Conservation (phyloP, 2,888 invertebrate genomes). For the Drosophila villosipedis region DNA sequence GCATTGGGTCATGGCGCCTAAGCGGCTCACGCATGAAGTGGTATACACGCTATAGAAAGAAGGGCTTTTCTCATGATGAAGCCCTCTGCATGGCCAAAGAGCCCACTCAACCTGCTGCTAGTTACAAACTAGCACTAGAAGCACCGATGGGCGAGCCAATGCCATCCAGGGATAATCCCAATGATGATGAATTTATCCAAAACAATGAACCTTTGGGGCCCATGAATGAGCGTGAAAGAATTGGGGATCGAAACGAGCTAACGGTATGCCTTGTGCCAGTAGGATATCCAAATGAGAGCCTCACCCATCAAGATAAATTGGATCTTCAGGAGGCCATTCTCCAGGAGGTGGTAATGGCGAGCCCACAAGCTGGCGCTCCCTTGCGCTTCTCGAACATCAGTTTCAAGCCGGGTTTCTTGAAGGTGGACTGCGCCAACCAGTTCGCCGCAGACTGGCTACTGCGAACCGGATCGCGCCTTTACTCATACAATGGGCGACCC, state of each 20-base stretch:
- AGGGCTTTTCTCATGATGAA: conserved; percentile 13
- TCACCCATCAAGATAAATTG: conserved; percentile 18
- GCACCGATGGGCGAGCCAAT: not conserved
- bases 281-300: conserved; percentile 22
- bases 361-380: conserved; percentile 1
- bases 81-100: conserved; percentile 35
- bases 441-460: conserved; percentile 36
- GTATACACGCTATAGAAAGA: conserved; percentile 32
- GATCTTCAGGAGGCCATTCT: conserved; percentile 46
- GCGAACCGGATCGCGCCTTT: not conserved
- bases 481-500: conserved; percentile 21
- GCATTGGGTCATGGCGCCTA: conserved; percentile 2
- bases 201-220: not conserved
- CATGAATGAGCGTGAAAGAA: too few species aligned
- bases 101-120: conserved; percentile 34
- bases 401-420: conserved; percentile 17
- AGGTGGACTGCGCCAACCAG: conserved; percentile 24
- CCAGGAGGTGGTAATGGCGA: conserved; percentile 26
- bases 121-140: not conserved
- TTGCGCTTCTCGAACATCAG: conserved; percentile 25
- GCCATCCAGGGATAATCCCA: not conserved
- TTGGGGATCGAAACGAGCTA: not conserved
- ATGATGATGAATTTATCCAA: not conserved
- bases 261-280: conserved; percentile 16
- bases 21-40: conserved; percentile 37